Evolutionary conservation across 2,113 vertebrate genomes (phyloP).

Genomic region (Austrofundulus limnaeus): DNA sequence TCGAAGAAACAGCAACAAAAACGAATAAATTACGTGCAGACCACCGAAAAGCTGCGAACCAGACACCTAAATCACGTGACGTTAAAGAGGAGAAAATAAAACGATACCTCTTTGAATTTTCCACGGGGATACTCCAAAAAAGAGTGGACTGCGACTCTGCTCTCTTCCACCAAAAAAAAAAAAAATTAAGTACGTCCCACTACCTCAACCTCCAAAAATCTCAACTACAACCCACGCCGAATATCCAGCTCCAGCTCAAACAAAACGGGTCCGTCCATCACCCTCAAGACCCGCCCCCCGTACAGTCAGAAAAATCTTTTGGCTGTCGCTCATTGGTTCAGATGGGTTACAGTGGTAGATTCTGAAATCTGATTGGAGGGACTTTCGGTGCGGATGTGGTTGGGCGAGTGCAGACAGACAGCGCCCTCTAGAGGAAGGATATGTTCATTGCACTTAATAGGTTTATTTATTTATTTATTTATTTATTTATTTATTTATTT

Average conservation of each 20-base stretch:
- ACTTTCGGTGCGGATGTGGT: constrained; percentile 7
- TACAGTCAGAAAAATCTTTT: constrained; percentile 59
- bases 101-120: constrained; percentile 60
- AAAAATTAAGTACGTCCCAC: constrained; percentile 46
- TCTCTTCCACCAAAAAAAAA: constrained; percentile 9
- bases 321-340: constrained; percentile 41
- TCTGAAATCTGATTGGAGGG: constrained; percentile 54
- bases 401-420: background rate
- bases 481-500: background rate
- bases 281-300: constrained; percentile 56
- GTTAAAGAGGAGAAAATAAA: constrained; percentile 14
- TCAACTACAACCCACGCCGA: constrained; percentile 48
- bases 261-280: constrained; percentile 65
- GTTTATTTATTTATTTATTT: background rate
- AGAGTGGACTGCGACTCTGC: constrained; percentile 41
- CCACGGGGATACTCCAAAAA: constrained; percentile 25
- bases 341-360: constrained; percentile 41
- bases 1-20: background rate
- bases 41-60: constrained; percentile 11
- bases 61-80: constrained; percentile 59
- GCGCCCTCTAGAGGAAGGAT: constrained; percentile 31
- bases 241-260: constrained; percentile 46
- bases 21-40: background rate
- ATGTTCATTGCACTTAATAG: constrained; percentile 6
- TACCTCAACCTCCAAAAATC: constrained; percentile 50